Conservation (phyloP, 2,888 invertebrate genomes). For the Pachycephus smyrnensis region DNA sequence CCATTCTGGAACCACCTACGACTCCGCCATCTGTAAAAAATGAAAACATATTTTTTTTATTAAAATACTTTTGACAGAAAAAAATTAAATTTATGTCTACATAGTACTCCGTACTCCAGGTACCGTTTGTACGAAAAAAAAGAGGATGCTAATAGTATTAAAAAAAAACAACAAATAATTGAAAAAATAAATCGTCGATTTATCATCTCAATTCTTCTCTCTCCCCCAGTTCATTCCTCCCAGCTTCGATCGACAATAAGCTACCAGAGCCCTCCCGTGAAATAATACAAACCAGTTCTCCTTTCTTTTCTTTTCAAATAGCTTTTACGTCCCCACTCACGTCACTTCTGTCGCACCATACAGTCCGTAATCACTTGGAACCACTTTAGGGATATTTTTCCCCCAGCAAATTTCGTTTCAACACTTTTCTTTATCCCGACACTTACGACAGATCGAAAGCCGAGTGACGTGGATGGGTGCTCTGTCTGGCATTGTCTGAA, state of each 20-base stretch:
- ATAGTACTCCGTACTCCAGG: no score
- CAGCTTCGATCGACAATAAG: not conserved
- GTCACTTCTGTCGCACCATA: not conserved
- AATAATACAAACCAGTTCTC: not conserved
- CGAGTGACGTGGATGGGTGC: not conserved
- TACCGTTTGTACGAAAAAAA: no score
- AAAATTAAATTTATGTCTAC: not conserved
- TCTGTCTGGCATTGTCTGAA: not conserved
- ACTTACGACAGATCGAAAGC: not conserved
- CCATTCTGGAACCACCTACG: slow-evolving; percentile 63
- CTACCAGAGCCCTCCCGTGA: not conserved
- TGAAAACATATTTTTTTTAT: not conserved
- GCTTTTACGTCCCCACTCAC: not conserved
- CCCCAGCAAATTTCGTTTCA: not conserved
- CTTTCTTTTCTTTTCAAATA: not conserved
- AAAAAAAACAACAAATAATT: not conserved
- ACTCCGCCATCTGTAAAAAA: slow-evolving; percentile 59
- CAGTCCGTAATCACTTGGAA: not conserved
- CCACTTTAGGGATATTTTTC: not conserved
- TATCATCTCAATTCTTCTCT: not conserved
- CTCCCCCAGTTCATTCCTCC: not conserved
- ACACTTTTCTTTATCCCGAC: not conserved
- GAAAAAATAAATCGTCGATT: not conserved
- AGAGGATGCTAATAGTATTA: not conserved
- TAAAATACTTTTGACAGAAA: not conserved